Evolutionary conservation across 1,140 invertebrate species (phyloP).

Genomic region (Ostrea denselamellosa): DNA sequence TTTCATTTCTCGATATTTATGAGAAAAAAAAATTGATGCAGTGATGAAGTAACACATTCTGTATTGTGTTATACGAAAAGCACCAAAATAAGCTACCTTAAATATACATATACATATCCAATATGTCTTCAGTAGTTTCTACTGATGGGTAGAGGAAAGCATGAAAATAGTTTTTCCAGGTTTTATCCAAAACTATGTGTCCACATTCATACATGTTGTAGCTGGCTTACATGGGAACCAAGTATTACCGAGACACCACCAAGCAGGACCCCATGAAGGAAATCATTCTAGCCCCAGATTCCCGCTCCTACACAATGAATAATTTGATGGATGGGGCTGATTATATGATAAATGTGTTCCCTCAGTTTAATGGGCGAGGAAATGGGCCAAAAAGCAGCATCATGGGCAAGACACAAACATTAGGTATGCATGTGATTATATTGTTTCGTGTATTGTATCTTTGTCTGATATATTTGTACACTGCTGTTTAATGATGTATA

Average conservation of each 20-base stretch:
- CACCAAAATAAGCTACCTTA: too few relatives aligned
- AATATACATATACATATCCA: too few relatives aligned
- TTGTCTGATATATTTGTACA: neutral
- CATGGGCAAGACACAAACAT: constrained; percentile 8
- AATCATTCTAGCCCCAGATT: constrained; percentile 22
- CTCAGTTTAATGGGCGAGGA: constrained; percentile 26
- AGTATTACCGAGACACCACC: constrained; percentile 44
- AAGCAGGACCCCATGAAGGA: constrained; percentile 43
- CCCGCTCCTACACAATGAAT: constrained; percentile 42
- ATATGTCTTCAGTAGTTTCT: too few relatives aligned
- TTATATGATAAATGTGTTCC: constrained; percentile 46
- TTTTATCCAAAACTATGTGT: too few relatives aligned
- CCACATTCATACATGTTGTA: neutral
- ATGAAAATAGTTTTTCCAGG: too few relatives aligned
- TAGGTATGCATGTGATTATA: neutral
- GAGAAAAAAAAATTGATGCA: too few relatives aligned
- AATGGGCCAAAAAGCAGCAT: constrained; percentile 42
- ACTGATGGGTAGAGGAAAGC: too few relatives aligned
- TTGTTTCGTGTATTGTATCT: neutral
- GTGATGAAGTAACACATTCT: too few relatives aligned
- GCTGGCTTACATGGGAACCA: constrained; percentile 47
- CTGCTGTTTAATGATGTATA: neutral
- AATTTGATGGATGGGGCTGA: constrained; percentile 43
- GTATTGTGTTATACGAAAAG: too few relatives aligned
- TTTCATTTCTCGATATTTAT: too few relatives aligned